These are phyloP conservation scores for Heliconius ethilla DNA, from an alignment of 2,888 invertebrate genomes.

Conservation along the genomic window DNA sequence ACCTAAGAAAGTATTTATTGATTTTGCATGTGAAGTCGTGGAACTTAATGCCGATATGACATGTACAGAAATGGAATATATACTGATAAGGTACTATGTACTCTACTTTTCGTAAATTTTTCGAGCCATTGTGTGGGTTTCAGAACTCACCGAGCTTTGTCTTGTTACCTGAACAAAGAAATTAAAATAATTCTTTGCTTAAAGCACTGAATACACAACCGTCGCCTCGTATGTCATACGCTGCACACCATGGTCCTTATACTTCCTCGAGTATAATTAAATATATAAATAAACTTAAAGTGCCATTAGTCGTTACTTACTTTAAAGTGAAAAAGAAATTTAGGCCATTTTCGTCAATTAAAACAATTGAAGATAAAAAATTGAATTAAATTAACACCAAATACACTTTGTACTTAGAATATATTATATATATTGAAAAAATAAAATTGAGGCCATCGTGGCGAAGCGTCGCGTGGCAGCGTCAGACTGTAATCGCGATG, in stretches of 20 bases:
- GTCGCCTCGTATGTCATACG: too few relatives aligned
- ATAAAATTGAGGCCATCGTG: neutral
- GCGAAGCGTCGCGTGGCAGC: neutral
- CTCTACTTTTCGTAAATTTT: too few relatives aligned
- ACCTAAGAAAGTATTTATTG: too few relatives aligned
- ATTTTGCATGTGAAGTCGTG: too few relatives aligned
- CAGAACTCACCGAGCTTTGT: neutral
- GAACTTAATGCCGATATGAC: too few relatives aligned
- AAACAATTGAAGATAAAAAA: neutral
- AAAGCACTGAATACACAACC: too few relatives aligned
- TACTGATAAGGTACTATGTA: too few relatives aligned
- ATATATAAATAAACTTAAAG: neutral
- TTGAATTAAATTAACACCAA: neutral
- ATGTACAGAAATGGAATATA: too few relatives aligned
- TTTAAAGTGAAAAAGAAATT: neutral
- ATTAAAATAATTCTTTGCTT: neutral
- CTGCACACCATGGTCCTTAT: neutral
- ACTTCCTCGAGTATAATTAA: too few relatives aligned
- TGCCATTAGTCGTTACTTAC: neutral
- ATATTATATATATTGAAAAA: neutral
- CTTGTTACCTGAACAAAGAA: neutral
- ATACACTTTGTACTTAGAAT: neutral
- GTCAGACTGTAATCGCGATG: too few relatives aligned
- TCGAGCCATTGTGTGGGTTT: too few relatives aligned
- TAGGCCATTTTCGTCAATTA: neutral